Evolutionary conservation across 2,888 invertebrate genomes (phyloP), one percentile per base, ranked within the genome.

Genomic region (Rhaphigaster nebulosa): DNA sequence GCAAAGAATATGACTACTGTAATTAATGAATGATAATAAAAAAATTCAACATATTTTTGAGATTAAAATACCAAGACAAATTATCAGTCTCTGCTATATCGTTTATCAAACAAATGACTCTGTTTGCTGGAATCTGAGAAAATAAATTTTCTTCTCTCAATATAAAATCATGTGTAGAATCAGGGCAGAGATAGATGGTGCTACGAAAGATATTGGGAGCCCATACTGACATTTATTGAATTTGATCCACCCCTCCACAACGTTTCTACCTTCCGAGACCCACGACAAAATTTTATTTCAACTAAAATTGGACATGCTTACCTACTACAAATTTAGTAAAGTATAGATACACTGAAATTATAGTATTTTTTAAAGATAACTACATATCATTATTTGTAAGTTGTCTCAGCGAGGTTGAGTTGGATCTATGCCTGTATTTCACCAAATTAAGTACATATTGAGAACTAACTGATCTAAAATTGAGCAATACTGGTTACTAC

Each of bases 221-320:
- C 26, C 84, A 50, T 50, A 84, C 84, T 84, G 84, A 84, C 84
- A 50, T 84, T 84, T 84, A 84, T 84, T 84, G 84, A 84, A 84
- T 84, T 84, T 50, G 84, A 84, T 84, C 84, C 45, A 38, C 45
- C 84, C 45, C 84, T 84, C 84, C 45, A 84, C 84, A 84, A 84
- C n/a, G 15, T 13, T 1, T 8, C 70, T 65, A 34, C 29, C 70
- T 6, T 23, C 84, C 10, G 3, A n/a, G 4, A 1, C n/a, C 45
- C n/a, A 45, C 84, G 84, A 50, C n/a, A 50, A 84, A 84, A 84
- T 26, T 13, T 84, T 84, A 45, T 45, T 65, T 38, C 20, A 38
- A 76, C 65, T 65, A 15, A 29, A 65, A 60, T 12, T 4, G 60
- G 10, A n/a, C 5, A 4, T 5, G 15, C 29, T 65, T 29, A n/a